Evolutionary conservation across 2,113 vertebrate genomes (phyloP), one percentile per base, ranked within the genome.

Genomic region (Neoarius graeffei): DNA sequence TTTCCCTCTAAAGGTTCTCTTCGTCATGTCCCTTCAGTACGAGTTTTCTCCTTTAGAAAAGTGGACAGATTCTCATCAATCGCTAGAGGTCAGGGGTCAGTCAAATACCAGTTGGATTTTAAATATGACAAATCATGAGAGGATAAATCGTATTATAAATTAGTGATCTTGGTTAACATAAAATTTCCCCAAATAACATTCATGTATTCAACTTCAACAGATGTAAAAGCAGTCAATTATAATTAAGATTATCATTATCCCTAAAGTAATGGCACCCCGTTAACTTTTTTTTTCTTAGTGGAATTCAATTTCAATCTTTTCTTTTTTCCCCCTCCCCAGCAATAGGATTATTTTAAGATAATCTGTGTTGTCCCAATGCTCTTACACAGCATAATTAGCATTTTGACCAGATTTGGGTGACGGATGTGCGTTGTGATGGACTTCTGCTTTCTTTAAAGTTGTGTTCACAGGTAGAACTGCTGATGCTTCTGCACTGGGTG

Each of bases 61-160:
- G 7, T 9, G 27, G 17, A 35, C 27, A n/a, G 1, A n/a, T 77
- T 77, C 23, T 10, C 5, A 54, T 76, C 73, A 57, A 23, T 17
- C 71, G n/a, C 27, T 73, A 35, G 66, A 56, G 83, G n/a, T 69
- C 81, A 27, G 48, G 27, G 83, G 19, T 73, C 60, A 83, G 23
- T 54, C 23, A 5, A n/a, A 14, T 77, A 77, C 23, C 74, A 77
- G 1, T 54, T 5, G 9, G 13, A 25, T 52, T 77, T 52, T 52
- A 77, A 14, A 76, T 52, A 76, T 52, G 20, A 10, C 6, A 20
- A 10, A 76, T 76, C 10, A 76, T 76, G 17, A 20, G 7, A 25
- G 4, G 20, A 13, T 71, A 8, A 14, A 54, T 9, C 7, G 0
- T 42, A 42, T 42, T 42, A 42, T 42, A 42, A 42, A 42, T 42